Conservation (phyloP, 1,140 invertebrate genomes). For the Aphelenchoides besseyi region DNA sequence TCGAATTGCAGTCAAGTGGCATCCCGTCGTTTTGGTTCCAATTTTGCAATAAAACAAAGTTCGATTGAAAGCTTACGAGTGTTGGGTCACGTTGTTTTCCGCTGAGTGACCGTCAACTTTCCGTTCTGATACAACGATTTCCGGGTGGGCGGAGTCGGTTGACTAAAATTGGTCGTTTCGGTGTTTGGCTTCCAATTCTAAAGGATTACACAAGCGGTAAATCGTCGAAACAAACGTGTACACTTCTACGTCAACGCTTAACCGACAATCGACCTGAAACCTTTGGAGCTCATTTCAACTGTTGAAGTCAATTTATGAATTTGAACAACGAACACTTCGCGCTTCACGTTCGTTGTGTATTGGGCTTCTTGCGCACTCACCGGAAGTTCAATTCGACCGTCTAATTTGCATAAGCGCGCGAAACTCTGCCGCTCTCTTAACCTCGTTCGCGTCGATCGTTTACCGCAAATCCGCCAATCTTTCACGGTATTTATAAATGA, state of each 20-base stretch:
- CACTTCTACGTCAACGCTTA: no score
- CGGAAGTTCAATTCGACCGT: not conserved
- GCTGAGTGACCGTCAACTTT: no score
- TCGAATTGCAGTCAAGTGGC: not conserved
- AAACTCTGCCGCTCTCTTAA: not conserved
- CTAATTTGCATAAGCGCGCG: constrained; percentile 3
- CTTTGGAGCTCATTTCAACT: no score
- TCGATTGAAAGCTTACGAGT: not conserved
- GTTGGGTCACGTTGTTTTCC: no score
- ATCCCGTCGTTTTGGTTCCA: not conserved
- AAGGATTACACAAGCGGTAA: not conserved
- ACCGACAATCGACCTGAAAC: no score
- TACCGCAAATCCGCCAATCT: not conserved
- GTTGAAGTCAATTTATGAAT: no score
- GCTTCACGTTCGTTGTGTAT: no score
- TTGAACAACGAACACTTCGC: no score
- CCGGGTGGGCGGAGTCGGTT: not conserved
- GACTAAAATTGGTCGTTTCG: not conserved
- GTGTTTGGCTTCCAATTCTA: not conserved
- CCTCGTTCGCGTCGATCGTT: not conserved
- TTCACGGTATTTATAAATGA: no score
- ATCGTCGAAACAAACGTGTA: not conserved
- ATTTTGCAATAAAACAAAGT: not conserved
- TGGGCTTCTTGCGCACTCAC: not conserved
- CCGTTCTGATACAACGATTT: not conserved